These are phyloP conservation scores for Trissolcus japonicus DNA, from an alignment of 2,888 invertebrate species.

Conservation along the genomic window DNA sequence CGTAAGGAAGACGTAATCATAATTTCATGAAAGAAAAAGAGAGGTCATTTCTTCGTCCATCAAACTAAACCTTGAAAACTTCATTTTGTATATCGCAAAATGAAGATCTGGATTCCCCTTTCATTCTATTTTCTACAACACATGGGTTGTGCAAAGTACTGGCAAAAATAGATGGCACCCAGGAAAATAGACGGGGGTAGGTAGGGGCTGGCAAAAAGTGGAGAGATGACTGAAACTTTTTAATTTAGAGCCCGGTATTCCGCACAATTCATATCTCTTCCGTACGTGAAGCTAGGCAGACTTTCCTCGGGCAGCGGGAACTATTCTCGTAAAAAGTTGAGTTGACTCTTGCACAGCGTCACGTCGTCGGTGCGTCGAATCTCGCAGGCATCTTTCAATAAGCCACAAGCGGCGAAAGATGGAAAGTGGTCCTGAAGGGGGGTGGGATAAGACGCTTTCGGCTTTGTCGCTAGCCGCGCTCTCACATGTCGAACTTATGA, in stretches of 20 bases:
- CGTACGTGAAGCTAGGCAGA: slow-evolving; percentile 57
- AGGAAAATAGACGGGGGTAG: background rate
- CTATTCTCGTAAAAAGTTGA: slow-evolving; percentile 66
- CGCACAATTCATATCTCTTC: slow-evolving; percentile 56
- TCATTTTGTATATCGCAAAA: background rate
- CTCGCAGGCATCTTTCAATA: slow-evolving; percentile 60
- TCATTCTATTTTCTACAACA: slow-evolving; percentile 4
- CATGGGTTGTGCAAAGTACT: slow-evolving; percentile 16
- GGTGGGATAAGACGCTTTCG: slow-evolving; percentile 49
- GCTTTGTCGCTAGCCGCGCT: slow-evolving; percentile 66
- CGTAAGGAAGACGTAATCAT: no score
- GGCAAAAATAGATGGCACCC: slow-evolving; percentile 11
- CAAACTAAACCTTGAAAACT: no score
- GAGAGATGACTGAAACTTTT: slow-evolving; percentile 54
- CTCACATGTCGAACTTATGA: slow-evolving; percentile 75
- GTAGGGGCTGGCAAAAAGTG: background rate
- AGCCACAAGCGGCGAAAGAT: slow-evolving; percentile 55
- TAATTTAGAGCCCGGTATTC: slow-evolving; percentile 56
- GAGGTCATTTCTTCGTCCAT: no score
- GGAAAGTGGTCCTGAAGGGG: slow-evolving; percentile 29
- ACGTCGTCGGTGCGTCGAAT: slow-evolving; percentile 52
- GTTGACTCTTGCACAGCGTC: slow-evolving; percentile 55
- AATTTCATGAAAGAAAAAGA: no score
- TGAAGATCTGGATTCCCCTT: slow-evolving; percentile 25
- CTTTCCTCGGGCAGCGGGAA: slow-evolving; percentile 54